A percentile compares a stretch with the other conserved stretches of the same genome.
phyloP scores from a whole-genome alignment of 1,140 invertebrate genomes.

The Drepana arcuata region DNA sequence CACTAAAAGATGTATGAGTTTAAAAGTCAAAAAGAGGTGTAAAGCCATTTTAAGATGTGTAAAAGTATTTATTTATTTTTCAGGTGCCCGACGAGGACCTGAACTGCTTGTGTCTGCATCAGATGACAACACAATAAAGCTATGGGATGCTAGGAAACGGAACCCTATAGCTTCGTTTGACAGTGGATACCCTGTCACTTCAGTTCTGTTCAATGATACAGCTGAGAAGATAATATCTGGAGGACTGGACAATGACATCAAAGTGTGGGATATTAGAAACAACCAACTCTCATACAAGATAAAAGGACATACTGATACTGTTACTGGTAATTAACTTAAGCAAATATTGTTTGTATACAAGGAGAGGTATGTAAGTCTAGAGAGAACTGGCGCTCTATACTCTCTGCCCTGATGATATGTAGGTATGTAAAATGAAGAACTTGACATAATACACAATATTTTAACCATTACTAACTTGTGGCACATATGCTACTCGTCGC shows the following conservation, averaged over 20 bases:
- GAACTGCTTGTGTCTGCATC: conserved; percentile 93
- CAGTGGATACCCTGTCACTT: conserved; percentile 88
- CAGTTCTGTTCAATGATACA: conserved; percentile 96
- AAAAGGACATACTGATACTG: conserved; percentile 92
- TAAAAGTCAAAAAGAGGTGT: no score
- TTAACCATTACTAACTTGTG: no score
- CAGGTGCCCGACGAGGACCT: conserved; percentile 87
- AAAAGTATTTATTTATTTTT: no score
- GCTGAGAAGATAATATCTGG: conserved; percentile 89
- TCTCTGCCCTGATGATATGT: no score
- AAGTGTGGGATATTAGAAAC: conserved; percentile 98
- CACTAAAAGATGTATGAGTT: no score
- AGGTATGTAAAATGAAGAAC: no score
- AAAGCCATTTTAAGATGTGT: no score
- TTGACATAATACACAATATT: no score
- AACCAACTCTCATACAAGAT: conserved; percentile 90
- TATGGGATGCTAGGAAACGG: conserved; percentile 92
- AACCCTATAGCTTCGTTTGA: conserved; percentile 85
- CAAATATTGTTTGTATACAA: conserved; percentile 1
- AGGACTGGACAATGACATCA: conserved; percentile 98
- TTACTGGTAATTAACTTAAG: conserved; percentile 93
- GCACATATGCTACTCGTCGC: no score
- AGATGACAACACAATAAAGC: conserved; percentile 94
- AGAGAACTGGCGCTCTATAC: no score
- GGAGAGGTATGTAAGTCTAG: not conserved